Base-by-base conservation (phyloP, 2,888 invertebrate species). In the Dorcus parallelipipedus region DNA sequence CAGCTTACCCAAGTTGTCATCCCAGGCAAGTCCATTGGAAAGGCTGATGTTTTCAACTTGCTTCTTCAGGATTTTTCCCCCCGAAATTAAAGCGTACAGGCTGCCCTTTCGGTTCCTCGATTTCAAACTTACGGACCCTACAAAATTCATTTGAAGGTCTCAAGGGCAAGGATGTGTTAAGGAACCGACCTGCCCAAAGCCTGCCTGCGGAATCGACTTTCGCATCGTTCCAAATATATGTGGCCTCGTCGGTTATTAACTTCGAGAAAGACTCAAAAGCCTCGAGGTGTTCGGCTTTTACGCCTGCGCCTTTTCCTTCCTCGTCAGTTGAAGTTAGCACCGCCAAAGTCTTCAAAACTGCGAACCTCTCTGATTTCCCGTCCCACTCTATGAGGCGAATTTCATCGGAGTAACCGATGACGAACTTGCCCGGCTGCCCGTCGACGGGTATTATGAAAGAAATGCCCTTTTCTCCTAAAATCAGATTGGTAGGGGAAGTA, bases 1-100 rank as follows among this genome's bases (percentile, higher is more conserved):
- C 82, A 92, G 84, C 64, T 82, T 84, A 59, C 83, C 82, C 66
- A 84, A 82, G 69, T 87, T 84, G 0, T 75, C 67, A 23, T 84
- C 86, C 90, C 91, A 93, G 0, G 87, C 86, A 3, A 92, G 76
- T 2, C 92, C 93, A 70, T 92, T 93, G 1, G 75, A 73, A 43
- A 73, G 67, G 7, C 68, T 66, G 8, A 75, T 54, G 50, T 69
- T 54, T 6, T 56, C 60, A 5, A 66, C 42, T 52, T 71, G 69
- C 17, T 61, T 64, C 50, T 61, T 67, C 2, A 72, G 5, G 48
- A 55, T 43, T 45, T 54, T 56, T 9, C 51, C 40, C 9, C 51
- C 40, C 3, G 43, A 4, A 14, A 26, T 14, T 17, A 60, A 54
- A 47, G 56, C 50, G 33, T 59, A 64, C 9, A 64, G 42, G 20